A percentile compares a stretch with the other conserved stretches of the same genome.
phyloP scores from a whole-genome alignment of 92 coral and sea anemone genomes.

The Parazoanthus darwini region DNA sequence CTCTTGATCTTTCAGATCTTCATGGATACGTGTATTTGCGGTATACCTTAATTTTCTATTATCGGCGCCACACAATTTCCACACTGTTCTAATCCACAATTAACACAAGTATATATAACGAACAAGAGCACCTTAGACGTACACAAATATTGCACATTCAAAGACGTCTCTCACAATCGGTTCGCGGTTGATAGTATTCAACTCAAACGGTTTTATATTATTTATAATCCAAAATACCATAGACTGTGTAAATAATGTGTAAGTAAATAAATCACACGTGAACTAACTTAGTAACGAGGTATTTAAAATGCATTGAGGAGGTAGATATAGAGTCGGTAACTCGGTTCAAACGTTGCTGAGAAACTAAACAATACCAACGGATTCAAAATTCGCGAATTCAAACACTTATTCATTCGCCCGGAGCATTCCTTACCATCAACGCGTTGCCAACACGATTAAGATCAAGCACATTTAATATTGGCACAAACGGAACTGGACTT shows the following conservation, averaged over 20 bases:
- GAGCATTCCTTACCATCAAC: background rate
- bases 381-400: conserved; percentile 2
- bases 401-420: background rate
- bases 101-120: background rate
- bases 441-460: conserved; percentile 15
- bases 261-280: no score
- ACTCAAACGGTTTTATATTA: no score
- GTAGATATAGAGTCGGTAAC: background rate
- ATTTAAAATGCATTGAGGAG: background rate
- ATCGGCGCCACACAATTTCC: background rate
- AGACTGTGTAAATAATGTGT: background rate
- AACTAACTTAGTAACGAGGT: background rate
- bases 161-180: background rate
- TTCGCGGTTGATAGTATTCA: background rate
- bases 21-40: no score
- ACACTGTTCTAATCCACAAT: background rate
- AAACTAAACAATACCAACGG: background rate
- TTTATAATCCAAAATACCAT: background rate
- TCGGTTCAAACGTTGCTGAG: background rate
- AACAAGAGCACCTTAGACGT: background rate
- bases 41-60: background rate
- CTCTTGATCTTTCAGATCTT: no score
- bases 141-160: background rate
- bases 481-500: background rate
- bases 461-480: conserved; percentile 9